phyloP scores from a whole-genome alignment of 1,140 invertebrate species.

The Penaeus vannamei region DNA sequence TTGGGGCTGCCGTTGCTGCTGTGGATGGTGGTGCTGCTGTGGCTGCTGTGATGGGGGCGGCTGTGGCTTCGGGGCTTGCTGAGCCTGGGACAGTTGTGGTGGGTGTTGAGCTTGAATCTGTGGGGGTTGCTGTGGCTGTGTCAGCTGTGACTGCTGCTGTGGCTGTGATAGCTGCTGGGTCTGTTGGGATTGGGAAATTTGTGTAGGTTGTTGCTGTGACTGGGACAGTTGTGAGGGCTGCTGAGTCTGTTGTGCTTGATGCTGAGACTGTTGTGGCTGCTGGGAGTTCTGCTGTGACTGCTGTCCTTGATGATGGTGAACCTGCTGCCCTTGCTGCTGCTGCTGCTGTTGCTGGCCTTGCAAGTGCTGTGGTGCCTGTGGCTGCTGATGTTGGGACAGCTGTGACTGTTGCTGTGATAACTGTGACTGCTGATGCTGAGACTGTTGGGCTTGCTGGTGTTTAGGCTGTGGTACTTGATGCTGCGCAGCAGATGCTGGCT shows the following conservation, averaged over 20 bases:
- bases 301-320: slow-evolving; percentile 42
- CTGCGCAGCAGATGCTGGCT: background rate
- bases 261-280: slow-evolving; percentile 23
- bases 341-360: slow-evolving; percentile 35
- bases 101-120: slow-evolving; percentile 13
- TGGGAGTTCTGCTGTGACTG: slow-evolving; percentile 45
- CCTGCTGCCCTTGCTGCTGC: slow-evolving; percentile 36
- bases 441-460: slow-evolving; percentile 1
- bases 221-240: slow-evolving; percentile 23
- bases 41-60: slow-evolving; percentile 22
- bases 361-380: background rate
- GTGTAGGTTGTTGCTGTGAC: slow-evolving; percentile 36
- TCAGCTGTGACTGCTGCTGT: slow-evolving; percentile 27
- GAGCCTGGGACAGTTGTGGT: slow-evolving; percentile 3
- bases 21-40: slow-evolving; percentile 16
- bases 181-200: slow-evolving; percentile 7
- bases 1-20: slow-evolving; percentile 44
- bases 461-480: slow-evolving; percentile 3
- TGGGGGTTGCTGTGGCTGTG: slow-evolving; percentile 38
- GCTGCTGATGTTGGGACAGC: slow-evolving; percentile 39
- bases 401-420: slow-evolving; percentile 43
- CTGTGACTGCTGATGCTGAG: slow-evolving; percentile 26
- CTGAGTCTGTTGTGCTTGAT: slow-evolving; percentile 31
- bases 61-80: slow-evolving; percentile 4
- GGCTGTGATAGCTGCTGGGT: slow-evolving; percentile 32